Conservation (phyloP, 1,140 invertebrate genomes). For the Melipona quadrifasciata region DNA sequence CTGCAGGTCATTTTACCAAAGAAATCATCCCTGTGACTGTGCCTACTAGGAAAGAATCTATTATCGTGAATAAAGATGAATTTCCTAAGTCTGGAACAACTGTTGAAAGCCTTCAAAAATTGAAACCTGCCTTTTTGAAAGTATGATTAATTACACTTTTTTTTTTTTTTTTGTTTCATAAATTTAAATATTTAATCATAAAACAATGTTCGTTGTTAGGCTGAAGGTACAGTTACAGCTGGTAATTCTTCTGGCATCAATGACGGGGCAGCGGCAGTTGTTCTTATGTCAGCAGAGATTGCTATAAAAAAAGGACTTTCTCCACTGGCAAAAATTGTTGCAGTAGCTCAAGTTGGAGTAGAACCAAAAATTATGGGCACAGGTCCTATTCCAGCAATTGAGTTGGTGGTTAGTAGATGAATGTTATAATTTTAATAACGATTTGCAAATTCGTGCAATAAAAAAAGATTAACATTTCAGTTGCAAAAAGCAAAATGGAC, state of each 20-base stretch:
- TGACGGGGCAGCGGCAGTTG: conserved; percentile 92
- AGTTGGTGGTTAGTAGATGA: conserved; percentile 82
- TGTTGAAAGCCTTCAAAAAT: conserved; percentile 83
- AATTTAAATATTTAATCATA: neutral
- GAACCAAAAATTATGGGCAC: conserved; percentile 90
- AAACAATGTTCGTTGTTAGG: conserved; percentile 53
- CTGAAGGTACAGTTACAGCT: conserved; percentile 88
- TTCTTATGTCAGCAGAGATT: conserved; percentile 85
- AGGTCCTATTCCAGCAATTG: conserved; percentile 87
- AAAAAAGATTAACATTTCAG: conserved; percentile 79
- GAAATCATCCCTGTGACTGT: conserved; percentile 88
- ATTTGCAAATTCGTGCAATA: neutral
- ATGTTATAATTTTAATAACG: neutral
- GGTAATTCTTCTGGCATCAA: conserved; percentile 93
- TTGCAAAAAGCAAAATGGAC: conserved; percentile 90
- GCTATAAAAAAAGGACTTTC: conserved; percentile 81
- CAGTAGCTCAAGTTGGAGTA: conserved; percentile 86
- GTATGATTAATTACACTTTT: conserved; percentile 77
- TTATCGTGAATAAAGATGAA: conserved; percentile 86
- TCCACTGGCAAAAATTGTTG: conserved; percentile 86
- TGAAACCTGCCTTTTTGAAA: conserved; percentile 85
- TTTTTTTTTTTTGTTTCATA: neutral
- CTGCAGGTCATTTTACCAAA: conserved; percentile 85
- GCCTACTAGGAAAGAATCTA: conserved; percentile 80
- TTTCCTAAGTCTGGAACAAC: conserved; percentile 85